Evolutionary conservation across 53 echinoderm and acorn worm genomes (phyloP).

Genomic region (Crossaster papposus): DNA sequence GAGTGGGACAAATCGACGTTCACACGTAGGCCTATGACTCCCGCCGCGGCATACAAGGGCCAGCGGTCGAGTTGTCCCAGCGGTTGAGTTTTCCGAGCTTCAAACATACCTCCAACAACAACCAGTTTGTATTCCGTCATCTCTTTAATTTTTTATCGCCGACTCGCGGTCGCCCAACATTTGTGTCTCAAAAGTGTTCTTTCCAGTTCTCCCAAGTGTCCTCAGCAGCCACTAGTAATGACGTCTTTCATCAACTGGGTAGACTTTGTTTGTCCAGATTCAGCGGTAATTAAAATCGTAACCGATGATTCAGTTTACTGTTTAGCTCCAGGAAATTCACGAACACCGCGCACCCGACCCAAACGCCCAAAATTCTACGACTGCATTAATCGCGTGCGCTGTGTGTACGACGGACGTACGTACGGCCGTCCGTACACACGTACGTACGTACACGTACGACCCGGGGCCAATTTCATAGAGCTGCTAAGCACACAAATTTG

Average conservation of each 20-base stretch:
- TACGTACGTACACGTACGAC: not conserved
- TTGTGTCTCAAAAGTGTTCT: not conserved
- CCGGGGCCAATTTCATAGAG: too few species aligned
- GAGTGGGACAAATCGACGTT: too few species aligned
- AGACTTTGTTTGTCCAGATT: not conserved
- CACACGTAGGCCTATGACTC: too few species aligned
- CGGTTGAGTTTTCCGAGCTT: too few species aligned
- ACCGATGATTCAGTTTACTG: not conserved
- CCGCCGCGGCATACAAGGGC: too few species aligned
- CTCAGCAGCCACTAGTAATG: not conserved
- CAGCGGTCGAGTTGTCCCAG: too few species aligned
- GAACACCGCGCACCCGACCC: too few species aligned
- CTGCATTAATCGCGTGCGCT: too few species aligned
- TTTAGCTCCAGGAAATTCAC: not conserved
- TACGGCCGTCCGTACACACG: too few species aligned
- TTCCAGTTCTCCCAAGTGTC: not conserved
- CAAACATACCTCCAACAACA: constrained; percentile 82
- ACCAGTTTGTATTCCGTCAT: constrained; percentile 96
- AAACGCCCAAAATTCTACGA: constrained; percentile 21
- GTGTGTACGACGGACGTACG: too few species aligned
- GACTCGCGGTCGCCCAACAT: constrained; percentile 35
- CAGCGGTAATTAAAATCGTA: not conserved
- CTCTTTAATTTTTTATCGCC: not conserved
- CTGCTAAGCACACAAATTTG: too few species aligned
- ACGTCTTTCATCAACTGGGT: not conserved